Conservation (phyloP, 1,140 invertebrate genomes). For the Anoplolepis gracilipes region DNA sequence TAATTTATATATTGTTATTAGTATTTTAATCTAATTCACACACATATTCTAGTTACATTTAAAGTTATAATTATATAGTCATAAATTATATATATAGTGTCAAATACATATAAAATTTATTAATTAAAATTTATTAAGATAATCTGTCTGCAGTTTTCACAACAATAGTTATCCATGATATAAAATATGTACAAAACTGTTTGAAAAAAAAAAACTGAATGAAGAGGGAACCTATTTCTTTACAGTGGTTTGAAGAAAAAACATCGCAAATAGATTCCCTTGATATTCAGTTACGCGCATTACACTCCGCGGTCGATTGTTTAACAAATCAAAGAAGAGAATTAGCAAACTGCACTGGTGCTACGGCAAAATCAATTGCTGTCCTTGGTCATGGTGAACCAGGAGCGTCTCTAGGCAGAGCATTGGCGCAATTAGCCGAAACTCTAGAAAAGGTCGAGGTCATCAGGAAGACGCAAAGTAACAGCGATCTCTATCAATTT, state of each 20-base stretch:
- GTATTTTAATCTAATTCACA: background rate
- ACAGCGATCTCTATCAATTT: constrained; percentile 97
- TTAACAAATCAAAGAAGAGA: constrained; percentile 95
- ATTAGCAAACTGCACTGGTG: constrained; percentile 91
- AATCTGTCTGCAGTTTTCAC: background rate
- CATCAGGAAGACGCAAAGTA: constrained; percentile 96
- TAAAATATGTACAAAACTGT: too few relatives aligned
- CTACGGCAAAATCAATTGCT: constrained; percentile 95
- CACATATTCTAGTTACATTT: background rate
- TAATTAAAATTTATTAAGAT: too few relatives aligned
- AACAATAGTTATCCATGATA: constrained; percentile 6
- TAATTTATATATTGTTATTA: background rate
- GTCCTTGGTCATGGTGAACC: constrained; percentile 98
- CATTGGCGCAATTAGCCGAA: constrained; percentile 97
- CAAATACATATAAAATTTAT: background rate
- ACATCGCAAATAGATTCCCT: constrained; percentile 96
- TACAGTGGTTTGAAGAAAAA: constrained; percentile 99
- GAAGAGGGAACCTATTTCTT: constrained; percentile 20
- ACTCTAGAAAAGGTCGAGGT: constrained; percentile 93
- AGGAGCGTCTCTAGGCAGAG: constrained; percentile 96
- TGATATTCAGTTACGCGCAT: constrained; percentile 94
- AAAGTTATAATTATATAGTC: background rate
- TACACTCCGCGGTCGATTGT: constrained; percentile 95
- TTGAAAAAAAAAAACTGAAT: background rate
- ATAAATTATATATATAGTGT: background rate